Evolutionary conservation across 2,113 vertebrate genomes (phyloP), one percentile per base, ranked within the genome.

Genomic region (Pipra filicauda): DNA sequence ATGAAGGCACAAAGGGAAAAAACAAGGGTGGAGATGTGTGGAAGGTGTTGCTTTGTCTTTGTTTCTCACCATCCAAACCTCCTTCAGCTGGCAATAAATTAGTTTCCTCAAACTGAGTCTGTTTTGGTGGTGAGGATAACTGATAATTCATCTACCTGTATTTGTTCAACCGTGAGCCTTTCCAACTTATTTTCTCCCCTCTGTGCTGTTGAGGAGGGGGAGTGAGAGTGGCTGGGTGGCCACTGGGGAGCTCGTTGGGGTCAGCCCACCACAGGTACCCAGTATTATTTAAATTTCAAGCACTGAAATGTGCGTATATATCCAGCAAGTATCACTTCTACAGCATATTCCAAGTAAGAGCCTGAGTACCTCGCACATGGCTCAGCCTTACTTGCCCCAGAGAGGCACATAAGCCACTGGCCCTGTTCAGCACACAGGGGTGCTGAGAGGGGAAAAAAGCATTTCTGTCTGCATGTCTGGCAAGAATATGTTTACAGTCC

Each of bases 401-500:
- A 27, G 27, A 44, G 11, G 21, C 27, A 59, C 54, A 8, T 31
- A 49, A 66, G 6, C 22, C 4, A 1, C n/a, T 23, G 20, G 7
- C 12, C 31, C 49, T 11, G 2, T 70, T 62, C 61, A 49, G 57
- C 52, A n/a, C 57, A 15, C 14, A 33, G 23, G 19, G 39, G 33
- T 4, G 8, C 55, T 18, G 24, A 55, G 21, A 9, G 19, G 58
- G 28, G 59, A 1, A 12, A 12, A 49, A 37, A 7, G 1, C 8
- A 2, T 59, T 92, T 91, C 28, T 6, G 2, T 2, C 43, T 64
- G 13, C 11, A 5, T 62, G 16, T 70, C 43, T 16, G 20, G 9
- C 20, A 46, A 61, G 65, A n/a, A 41, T 5, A 8, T 1, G 0
- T 54, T 15, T 43, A 13, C 26, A 77, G 49, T 1, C 5, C 27